A percentile compares a stretch with the other conserved stretches of the same genome.
Conservation (phyloP, 2,113 vertebrate genomes). For the Chitala chitala region DNA sequence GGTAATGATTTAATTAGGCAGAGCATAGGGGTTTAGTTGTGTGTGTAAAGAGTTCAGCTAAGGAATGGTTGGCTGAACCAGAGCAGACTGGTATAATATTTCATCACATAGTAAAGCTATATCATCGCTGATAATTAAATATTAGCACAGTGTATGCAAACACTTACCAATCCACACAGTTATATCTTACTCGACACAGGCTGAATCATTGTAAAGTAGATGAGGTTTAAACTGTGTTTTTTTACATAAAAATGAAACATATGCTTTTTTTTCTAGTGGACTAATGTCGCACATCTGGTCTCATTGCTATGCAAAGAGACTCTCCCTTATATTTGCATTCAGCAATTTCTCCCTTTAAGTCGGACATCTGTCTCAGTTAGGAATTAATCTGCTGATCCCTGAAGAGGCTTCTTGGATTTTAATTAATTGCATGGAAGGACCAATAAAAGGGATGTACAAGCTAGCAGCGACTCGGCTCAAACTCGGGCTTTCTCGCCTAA, state of each 20-base stretch:
- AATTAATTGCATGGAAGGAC: conserved; percentile 62
- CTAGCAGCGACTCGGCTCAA: conserved; percentile 26
- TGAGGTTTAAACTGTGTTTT: conserved; percentile 14
- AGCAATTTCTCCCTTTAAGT: conserved; percentile 64
- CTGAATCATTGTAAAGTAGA: conserved; percentile 24
- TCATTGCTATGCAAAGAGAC: conserved; percentile 67
- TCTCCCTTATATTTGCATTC: conserved; percentile 61
- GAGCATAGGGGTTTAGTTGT: background rate
- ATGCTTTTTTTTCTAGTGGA: conserved; percentile 44
- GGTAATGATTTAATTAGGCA: background rate
- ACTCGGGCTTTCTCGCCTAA: conserved; percentile 22
- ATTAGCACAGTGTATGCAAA: conserved; percentile 40
- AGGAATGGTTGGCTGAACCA: background rate
- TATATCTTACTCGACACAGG: conserved; percentile 29
- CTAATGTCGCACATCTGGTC: conserved; percentile 50
- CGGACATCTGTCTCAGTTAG: conserved; percentile 66
- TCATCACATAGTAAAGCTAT: conserved; percentile 40
- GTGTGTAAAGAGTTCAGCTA: background rate
- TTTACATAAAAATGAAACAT: conserved; percentile 35
- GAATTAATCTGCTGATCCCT: conserved; percentile 60
- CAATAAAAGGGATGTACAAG: conserved; percentile 50
- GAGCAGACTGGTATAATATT: conserved; percentile 9
- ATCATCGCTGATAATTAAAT: conserved; percentile 49
- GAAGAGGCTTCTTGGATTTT: conserved; percentile 51
- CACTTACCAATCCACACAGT: conserved; percentile 33